Conservation (phyloP, 1,140 invertebrate species). For the Zaprionus vittiger region DNA sequence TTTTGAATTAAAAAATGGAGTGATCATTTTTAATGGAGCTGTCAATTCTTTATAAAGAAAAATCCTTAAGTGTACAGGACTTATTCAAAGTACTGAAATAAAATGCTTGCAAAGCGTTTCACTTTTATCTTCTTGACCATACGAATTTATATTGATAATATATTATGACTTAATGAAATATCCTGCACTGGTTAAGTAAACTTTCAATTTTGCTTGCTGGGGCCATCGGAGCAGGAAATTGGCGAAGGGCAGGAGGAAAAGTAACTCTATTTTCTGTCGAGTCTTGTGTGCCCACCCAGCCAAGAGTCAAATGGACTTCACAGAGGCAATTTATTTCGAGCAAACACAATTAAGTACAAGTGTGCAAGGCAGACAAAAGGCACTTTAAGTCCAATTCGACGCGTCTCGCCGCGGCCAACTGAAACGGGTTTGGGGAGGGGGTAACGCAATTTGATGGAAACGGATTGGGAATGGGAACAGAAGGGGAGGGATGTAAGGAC, state of each 20-base stretch:
- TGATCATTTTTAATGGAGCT: no score
- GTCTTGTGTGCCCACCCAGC: slow-evolving; percentile 32
- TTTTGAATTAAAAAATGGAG: background rate
- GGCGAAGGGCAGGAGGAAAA: slow-evolving; percentile 25
- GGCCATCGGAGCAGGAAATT: background rate
- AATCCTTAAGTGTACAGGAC: no score
- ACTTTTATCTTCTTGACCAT: no score
- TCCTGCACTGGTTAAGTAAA: background rate
- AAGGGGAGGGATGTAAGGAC: slow-evolving; percentile 6
- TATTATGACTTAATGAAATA: background rate
- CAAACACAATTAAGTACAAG: slow-evolving; percentile 68
- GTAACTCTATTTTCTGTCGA: slow-evolving; percentile 34
- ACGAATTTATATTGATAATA: no score
- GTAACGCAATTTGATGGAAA: slow-evolving; percentile 4
- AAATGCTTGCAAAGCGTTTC: no score
- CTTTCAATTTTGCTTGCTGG: background rate
- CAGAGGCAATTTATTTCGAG: slow-evolving; percentile 55
- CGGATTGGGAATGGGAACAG: background rate
- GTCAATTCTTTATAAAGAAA: no score
- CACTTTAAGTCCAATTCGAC: slow-evolving; percentile 65
- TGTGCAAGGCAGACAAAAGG: slow-evolving; percentile 58
- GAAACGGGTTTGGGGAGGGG: background rate
- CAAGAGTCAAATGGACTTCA: slow-evolving; percentile 69
- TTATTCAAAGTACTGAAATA: no score
- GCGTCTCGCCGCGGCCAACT: slow-evolving; percentile 2